Base-by-base conservation (phyloP, 2,888 invertebrate genomes). In the Drosophila nr. fundita region DNA sequence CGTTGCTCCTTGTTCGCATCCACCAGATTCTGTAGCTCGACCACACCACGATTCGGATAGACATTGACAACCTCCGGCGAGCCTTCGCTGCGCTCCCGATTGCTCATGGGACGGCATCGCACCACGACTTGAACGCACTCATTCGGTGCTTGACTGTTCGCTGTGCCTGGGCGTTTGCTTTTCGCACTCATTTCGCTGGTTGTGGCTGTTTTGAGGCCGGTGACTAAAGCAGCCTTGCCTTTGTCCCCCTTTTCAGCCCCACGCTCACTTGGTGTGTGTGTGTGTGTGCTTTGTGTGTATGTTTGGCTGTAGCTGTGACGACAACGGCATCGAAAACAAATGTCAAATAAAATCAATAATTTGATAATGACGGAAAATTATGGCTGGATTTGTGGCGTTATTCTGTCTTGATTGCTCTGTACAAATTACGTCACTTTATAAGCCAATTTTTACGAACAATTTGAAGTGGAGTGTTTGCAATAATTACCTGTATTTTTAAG, bases 61-160 rank as follows among this genome's bases (percentile, higher is more conserved):
- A 98, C 97, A 80, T 96, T 96, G 63, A 99, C 98, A 82, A 97
- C 96, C 64, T 86, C 88, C 36, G 90, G 86, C 0, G 92, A 90
- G 10, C 92, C 91, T 65, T 92, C 90, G 42, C 94, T 93, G 42
- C 94, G 95, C 94, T 99, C 99, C 87, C 96, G 97, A 80, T 96
- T 95, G 87, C 97, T 98, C 94, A 99, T 96, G 45, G 99, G 99
- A 64, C 99, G 96, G 94, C 99, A 99, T 92, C 99, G 95, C 65
- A 99, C 99, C 81, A 99, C 97, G 78, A 99, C 99, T 94, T 98
- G 98, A 71, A 99, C 98, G 91, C 97, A 96, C 94, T 99, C 98
- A 92, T 96, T 96, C 4, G 91, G 89, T 13, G 91, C 85, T 73
- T 92, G 91, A 64, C 89, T 90, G 60, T 76, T 85, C 53, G 84